Conservation (phyloP, 2,888 invertebrate genomes). For the Andrena bicolor region DNA sequence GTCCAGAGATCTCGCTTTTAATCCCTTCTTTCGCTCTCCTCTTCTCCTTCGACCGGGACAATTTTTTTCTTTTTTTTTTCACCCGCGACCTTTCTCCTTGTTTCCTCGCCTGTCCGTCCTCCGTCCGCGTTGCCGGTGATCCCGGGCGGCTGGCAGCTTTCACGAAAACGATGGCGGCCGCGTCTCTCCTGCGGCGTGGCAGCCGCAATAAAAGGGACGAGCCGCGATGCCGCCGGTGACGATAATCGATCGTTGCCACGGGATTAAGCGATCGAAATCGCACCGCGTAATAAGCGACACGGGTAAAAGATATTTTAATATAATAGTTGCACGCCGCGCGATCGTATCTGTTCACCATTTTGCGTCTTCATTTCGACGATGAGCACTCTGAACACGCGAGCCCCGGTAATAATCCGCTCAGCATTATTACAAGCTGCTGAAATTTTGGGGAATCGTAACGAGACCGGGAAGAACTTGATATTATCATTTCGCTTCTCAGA, state of each 20-base stretch:
- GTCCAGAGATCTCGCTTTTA: conserved; percentile 5
- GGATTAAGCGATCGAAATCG: conserved; percentile 60
- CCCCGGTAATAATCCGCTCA: too few species aligned
- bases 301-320: conserved; percentile 25
- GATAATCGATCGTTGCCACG: conserved; percentile 62
- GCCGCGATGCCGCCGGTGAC: conserved; percentile 51
- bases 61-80: not conserved
- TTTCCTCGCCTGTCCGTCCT: conserved; percentile 39
- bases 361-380: conserved; percentile 15
- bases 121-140: conserved; percentile 41
- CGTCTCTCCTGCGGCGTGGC: conserved; percentile 48
- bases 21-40: not conserved
- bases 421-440: too few species aligned
- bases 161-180: conserved; percentile 74
- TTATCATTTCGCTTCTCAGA: too few species aligned
- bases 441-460: too few species aligned
- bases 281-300: conserved; percentile 39
- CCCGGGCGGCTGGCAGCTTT: conserved; percentile 67
- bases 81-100: conserved; percentile 15
- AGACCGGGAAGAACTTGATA: too few species aligned
- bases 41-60: not conserved
- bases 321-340: conserved; percentile 24
- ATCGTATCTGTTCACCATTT: conserved; percentile 22
- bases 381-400: not conserved
- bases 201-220: conserved; percentile 55